phyloP scores from a whole-genome alignment of 2,113 vertebrate genomes.

The Xiphophorus couchianus region DNA sequence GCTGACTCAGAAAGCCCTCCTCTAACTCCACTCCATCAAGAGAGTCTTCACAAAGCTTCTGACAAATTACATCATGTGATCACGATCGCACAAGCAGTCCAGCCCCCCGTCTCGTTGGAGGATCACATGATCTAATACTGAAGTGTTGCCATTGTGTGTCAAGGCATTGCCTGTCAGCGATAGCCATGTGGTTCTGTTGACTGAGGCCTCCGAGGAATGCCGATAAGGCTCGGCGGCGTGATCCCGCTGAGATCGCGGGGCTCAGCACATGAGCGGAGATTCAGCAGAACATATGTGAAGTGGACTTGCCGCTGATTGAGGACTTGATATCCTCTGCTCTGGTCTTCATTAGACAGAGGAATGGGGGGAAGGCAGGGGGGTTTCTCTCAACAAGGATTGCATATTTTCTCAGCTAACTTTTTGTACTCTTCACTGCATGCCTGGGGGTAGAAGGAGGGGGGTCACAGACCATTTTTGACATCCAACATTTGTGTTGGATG shows the following conservation, averaged over 20 bases:
- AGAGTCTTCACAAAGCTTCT: constrained; percentile 26
- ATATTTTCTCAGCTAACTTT: constrained; percentile 21
- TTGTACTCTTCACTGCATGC: not conserved
- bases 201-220: constrained; percentile 55
- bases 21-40: constrained; percentile 16
- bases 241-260: constrained; percentile 52
- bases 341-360: constrained; percentile 76
- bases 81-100: constrained; percentile 35
- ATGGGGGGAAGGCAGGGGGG: constrained; percentile 73
- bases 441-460: not conserved
- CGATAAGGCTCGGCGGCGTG: constrained; percentile 59
- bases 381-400: constrained; percentile 40
- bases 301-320: constrained; percentile 68
- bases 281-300: constrained; percentile 73
- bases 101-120: constrained; percentile 5
- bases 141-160: constrained; percentile 51
- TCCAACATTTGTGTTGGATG: no score
- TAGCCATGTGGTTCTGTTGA: constrained; percentile 59
- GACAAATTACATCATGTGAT: constrained; percentile 57
- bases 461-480: no score
- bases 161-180: constrained; percentile 53
- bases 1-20: not conserved
- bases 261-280: constrained; percentile 58
- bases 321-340: constrained; percentile 74
- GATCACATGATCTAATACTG: constrained; percentile 55